phyloP scores from a whole-genome alignment of 2,797 vertebrate genomes.

The Ispidina lecontei region DNA sequence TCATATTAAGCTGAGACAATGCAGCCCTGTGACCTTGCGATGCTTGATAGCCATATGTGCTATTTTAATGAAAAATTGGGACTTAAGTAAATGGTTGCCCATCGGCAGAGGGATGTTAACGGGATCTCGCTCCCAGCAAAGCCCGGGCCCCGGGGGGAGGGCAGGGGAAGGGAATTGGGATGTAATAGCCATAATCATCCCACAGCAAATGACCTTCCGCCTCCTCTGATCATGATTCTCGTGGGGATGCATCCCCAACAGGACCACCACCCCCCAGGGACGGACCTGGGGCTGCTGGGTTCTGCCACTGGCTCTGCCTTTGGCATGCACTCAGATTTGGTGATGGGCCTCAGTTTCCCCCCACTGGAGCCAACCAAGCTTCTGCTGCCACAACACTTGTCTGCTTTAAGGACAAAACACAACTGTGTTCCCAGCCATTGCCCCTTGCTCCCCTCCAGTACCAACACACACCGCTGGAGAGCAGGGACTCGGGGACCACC shows the following conservation, averaged over 20 bases:
- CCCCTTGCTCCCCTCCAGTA: fast-evolving
- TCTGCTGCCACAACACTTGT: background rate
- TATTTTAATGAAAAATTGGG: conserved; percentile 73
- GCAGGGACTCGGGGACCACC: fast-evolving
- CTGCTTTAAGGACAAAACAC: fast-evolving
- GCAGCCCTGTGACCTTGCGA: conserved; percentile 72
- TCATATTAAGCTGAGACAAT: conserved; percentile 60
- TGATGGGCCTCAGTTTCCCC: background rate
- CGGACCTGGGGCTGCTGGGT: background rate
- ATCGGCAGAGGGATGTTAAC: background rate
- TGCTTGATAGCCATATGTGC: conserved; percentile 28
- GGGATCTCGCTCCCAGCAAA: background rate
- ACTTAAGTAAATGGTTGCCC: conserved; percentile 30
- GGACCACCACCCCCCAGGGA: fast-evolving
- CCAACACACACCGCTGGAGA: background rate
- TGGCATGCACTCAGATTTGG: fast-evolving
- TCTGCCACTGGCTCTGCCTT: background rate
- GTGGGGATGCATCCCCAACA: background rate
- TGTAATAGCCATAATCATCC: conserved; percentile 13
- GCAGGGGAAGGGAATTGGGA: background rate
- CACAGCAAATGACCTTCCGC: background rate
- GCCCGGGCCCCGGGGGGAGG: background rate
- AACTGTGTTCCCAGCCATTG: fast-evolving
- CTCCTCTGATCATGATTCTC: background rate
- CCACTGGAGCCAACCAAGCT: fast-evolving